Conservation (phyloP, 2,888 invertebrate genomes). For the Sphinx pinastri region DNA sequence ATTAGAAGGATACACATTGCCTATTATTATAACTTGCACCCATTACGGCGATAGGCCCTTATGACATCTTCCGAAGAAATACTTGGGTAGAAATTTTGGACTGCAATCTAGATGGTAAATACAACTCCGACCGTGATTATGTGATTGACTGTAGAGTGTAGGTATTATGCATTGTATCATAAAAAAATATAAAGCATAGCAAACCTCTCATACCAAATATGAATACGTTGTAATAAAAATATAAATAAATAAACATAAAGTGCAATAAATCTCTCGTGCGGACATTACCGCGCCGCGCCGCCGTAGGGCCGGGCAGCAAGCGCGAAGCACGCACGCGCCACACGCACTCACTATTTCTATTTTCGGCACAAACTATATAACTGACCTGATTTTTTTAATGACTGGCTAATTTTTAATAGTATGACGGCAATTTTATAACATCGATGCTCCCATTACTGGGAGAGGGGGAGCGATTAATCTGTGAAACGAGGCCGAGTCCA, state of each 20-base stretch:
- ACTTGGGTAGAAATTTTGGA: too few species aligned
- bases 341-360: conserved; percentile 6
- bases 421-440: neutral
- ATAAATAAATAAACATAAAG: conserved; percentile 2
- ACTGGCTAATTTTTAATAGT: neutral
- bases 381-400: neutral
- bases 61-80: too few species aligned
- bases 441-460: too few species aligned
- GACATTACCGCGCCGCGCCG: neutral
- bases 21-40: too few species aligned
- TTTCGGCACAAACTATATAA: conserved; percentile 1
- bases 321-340: neutral
- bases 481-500: too few species aligned
- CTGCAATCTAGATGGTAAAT: too few species aligned
- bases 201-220: neutral
- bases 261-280: neutral
- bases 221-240: neutral
- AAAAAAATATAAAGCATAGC: neutral
- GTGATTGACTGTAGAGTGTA: too few species aligned
- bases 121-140: too few species aligned
- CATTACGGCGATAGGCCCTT: too few species aligned
- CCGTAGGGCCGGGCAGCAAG: neutral
- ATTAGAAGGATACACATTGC: too few species aligned
- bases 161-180: too few species aligned
- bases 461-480: too few species aligned